Evolutionary conservation across 2,888 invertebrate genomes (phyloP).

Genomic region (Diplolepis rosae): DNA sequence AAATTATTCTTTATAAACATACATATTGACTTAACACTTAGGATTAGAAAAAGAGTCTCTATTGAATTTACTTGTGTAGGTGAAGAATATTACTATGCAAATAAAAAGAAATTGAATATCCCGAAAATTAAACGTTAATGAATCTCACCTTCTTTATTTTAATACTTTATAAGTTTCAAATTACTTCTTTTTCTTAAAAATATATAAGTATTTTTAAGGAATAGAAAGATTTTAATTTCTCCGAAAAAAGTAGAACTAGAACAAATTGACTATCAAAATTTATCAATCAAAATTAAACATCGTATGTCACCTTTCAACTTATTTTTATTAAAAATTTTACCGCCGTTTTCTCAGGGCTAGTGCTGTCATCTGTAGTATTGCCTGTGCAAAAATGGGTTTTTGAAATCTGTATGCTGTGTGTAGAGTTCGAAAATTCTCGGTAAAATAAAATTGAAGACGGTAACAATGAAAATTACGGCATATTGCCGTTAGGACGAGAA

Average conservation of each 20-base stretch:
- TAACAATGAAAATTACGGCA: too few species aligned
- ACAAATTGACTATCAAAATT: not conserved
- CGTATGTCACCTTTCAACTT: not conserved
- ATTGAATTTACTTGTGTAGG: slow-evolving; percentile 58
- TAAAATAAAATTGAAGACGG: too few species aligned
- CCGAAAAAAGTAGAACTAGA: not conserved
- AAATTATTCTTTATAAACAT: slow-evolving; percentile 13
- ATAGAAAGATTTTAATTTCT: not conserved
- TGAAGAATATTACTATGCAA: slow-evolving; percentile 50
- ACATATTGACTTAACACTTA: slow-evolving; percentile 59
- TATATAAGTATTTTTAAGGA: too few species aligned
- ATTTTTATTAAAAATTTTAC: too few species aligned
- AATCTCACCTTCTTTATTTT: not conserved
- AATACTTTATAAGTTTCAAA: too few species aligned
- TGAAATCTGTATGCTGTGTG: too few species aligned
- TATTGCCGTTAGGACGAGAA: too few species aligned
- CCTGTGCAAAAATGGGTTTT: too few species aligned
- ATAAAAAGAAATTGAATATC: slow-evolving; percentile 54
- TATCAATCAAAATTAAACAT: not conserved
- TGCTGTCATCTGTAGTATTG: too few species aligned
- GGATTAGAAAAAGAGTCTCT: slow-evolving; percentile 54
- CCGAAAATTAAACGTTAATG: not conserved
- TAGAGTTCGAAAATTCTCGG: too few species aligned
- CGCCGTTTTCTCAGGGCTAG: too few species aligned
- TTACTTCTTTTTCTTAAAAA: not conserved